Conservation (phyloP, 2,113 vertebrate genomes). For the Pitta sordida region DNA sequence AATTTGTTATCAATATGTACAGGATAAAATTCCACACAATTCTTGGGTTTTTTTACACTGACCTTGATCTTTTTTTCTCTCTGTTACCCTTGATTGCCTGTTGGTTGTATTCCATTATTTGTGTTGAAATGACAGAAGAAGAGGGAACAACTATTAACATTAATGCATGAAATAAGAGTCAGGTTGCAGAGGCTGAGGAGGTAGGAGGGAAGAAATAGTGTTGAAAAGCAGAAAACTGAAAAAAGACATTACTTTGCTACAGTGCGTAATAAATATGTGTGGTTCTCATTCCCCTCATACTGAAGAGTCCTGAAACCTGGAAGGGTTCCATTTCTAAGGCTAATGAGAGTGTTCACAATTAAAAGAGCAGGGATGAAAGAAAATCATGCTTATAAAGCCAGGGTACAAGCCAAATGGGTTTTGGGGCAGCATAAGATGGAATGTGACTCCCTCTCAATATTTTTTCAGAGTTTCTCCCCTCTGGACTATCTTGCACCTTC, state of each 20-base stretch:
- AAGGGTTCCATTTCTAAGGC: not conserved
- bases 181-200: not conserved
- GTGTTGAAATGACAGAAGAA: not conserved
- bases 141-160: not conserved
- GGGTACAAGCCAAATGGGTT: not conserved
- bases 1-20: not conserved
- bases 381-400: not conserved
- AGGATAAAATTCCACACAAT: not conserved
- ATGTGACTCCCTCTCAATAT: not conserved
- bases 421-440: not conserved
- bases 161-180: not conserved
- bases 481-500: not conserved
- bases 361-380: not conserved
- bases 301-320: not conserved
- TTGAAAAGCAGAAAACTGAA: not conserved
- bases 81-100: not conserved
- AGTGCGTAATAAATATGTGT: not conserved
- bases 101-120: not conserved
- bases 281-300: not conserved
- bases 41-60: rapidly evolving
- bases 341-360: not conserved
- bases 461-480: not conserved
- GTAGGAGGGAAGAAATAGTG: not conserved
- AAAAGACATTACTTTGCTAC: not conserved
- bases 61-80: not conserved